Base-by-base conservation (phyloP, 1,140 invertebrate genomes). In the Camponotus vicinus region DNA sequence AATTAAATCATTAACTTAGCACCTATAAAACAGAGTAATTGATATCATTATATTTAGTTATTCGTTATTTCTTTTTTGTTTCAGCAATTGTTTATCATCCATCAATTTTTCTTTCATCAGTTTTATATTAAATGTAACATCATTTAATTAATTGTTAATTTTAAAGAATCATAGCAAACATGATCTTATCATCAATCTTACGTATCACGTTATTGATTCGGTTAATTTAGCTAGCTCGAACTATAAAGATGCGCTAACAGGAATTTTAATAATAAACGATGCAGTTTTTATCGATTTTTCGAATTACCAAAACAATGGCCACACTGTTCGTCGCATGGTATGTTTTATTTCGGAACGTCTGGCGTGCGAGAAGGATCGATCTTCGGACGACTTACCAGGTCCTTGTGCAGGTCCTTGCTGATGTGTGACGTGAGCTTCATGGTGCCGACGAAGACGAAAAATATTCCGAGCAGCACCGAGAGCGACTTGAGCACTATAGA, bases 361-460 rank as follows among this genome's bases (percentile, higher is more conserved):
- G 3, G 13, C 18, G n/a, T 3, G 18, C n/a, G 13, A 67, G 11
- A 2, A 32, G 37, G 9, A 66, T 61, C 21, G 9, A 3, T 37
- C 3, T 13, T 9, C 11, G 57, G 13, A 69, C 11, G 86, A 96
- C 97, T 97, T 95, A 99, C 99, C 97, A 99, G 97, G 96, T 99
- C 98, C 96, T 98, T 99, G 95, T 99, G 98, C 75, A 99, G 96
- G 95, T 99, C 98, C 95, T 98, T 98, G 92, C 98, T 99, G 80
- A 99, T 97, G 88, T 97, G 96, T 86, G 98, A 98, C 83, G 98
- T 98, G 71, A 99, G 95, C 96, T 99, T 99, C 91, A 99, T 97
- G 32, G 97, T 97, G 66, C 98, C 98, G 84, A 99, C 98, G 94
- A 99, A 99, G 91, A 99, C 97, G 94, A 99, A 99, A 95, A 99